A percentile compares a stretch with the other conserved stretches of the same genome.
These are phyloP conservation scores for Yponomeuta sedellus DNA, from an alignment of 2,888 invertebrate species.

Conservation along the genomic window DNA sequence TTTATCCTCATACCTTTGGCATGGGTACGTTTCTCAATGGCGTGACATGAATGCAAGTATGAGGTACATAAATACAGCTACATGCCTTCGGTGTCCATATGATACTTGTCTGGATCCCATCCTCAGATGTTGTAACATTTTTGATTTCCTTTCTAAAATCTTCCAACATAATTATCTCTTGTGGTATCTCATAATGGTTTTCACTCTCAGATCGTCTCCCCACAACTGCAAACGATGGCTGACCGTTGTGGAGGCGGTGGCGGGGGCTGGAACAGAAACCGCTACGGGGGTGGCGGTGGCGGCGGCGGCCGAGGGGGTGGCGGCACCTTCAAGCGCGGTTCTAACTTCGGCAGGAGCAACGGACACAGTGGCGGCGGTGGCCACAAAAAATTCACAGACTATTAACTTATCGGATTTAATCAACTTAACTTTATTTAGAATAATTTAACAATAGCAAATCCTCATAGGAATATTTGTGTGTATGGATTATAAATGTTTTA, in stretches of 20 bases:
- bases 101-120: conserved; percentile 82
- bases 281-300: conserved; percentile 61
- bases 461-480: conserved; percentile 58
- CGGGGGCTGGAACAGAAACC: conserved; percentile 74
- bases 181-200: neutral
- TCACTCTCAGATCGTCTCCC: conserved; percentile 82
- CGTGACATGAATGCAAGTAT: conserved; percentile 85
- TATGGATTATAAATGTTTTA: conserved; percentile 28
- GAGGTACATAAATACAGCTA: conserved; percentile 82
- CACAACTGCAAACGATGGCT: conserved; percentile 88
- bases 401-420: conserved; percentile 26
- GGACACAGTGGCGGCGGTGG: conserved; percentile 53
- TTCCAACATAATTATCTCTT: too few species aligned
- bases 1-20: conserved; percentile 83
- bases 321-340: conserved; percentile 65
- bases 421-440: conserved; percentile 1
- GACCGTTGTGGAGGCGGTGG: conserved; percentile 80
- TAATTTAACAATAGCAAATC: conserved; percentile 43
- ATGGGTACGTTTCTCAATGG: conserved; percentile 80
- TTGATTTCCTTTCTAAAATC: conserved; percentile 4
- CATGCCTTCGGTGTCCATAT: conserved; percentile 90
- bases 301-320: conserved; percentile 34
- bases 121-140: conserved; percentile 81
- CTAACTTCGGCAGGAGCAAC: conserved; percentile 60
- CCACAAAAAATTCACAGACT: conserved; percentile 65